phyloP scores from a whole-genome alignment of 2,797 vertebrate species.

The Synanceia verrucosa region DNA sequence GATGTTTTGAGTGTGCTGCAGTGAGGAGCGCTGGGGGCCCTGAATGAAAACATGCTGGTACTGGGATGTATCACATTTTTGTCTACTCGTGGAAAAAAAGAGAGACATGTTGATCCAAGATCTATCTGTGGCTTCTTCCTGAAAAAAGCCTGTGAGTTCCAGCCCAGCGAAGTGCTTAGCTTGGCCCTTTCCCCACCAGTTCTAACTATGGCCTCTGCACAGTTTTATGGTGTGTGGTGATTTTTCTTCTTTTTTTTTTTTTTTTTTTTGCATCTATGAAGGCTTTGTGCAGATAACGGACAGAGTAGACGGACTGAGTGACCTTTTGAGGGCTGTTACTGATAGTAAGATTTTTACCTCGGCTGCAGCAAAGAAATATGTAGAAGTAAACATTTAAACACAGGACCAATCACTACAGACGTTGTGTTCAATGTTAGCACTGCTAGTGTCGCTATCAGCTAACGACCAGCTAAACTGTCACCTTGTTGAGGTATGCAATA shows the following conservation, averaged over 20 bases:
- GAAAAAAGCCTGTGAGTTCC: slow-evolving; percentile 48
- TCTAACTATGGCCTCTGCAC: slow-evolving; percentile 51
- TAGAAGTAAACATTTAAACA: no score
- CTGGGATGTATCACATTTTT: slow-evolving; percentile 70
- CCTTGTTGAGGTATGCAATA: no score
- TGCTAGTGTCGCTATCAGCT: no score
- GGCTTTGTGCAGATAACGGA: slow-evolving; percentile 40
- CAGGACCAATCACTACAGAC: no score
- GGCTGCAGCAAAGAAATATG: neutral
- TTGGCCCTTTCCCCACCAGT: slow-evolving; percentile 52
- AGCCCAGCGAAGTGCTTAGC: slow-evolving; percentile 56
- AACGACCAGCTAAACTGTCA: no score
- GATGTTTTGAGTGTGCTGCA: slow-evolving; percentile 63
- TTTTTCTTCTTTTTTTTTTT: no score
- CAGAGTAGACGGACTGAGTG: neutral
- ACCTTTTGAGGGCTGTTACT: neutral
- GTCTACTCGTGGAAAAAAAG: slow-evolving; percentile 43
- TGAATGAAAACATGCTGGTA: slow-evolving; percentile 72
- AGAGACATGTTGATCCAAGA: slow-evolving; percentile 63
- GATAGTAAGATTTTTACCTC: neutral
- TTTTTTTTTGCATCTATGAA: slow-evolving; percentile 46
- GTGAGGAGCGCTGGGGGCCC: slow-evolving; percentile 44
- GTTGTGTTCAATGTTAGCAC: no score
- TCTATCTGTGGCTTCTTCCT: slow-evolving; percentile 69
- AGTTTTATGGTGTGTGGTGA: slow-evolving; percentile 32